Conservation (phyloP, 2,797 vertebrate genomes). For the Prunella strophiata region DNA sequence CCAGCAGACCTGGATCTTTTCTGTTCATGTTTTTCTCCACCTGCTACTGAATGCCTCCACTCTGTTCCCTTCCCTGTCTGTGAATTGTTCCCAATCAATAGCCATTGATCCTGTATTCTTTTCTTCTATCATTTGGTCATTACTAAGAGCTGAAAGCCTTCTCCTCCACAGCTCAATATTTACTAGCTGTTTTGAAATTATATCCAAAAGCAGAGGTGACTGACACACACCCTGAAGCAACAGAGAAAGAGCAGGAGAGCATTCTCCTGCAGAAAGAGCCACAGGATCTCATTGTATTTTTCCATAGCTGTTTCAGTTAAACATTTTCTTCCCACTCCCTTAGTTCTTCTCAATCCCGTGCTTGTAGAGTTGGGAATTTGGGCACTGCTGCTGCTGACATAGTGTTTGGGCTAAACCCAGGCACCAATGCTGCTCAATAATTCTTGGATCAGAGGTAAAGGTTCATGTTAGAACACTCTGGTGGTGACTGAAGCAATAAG, state of each 20-base stretch:
- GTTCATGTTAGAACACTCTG: not conserved
- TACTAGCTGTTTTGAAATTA: not conserved
- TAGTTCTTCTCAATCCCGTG: not conserved
- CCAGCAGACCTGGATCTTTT: not conserved
- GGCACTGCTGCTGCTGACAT: not conserved
- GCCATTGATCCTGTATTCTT: not conserved
- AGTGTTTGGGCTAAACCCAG: not conserved
- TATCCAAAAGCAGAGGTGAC: not conserved
- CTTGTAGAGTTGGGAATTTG: not conserved
- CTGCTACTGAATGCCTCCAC: not conserved
- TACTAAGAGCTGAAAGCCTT: not conserved
- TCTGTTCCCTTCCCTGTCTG: not conserved
- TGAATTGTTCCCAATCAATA: not conserved
- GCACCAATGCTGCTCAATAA: not conserved
- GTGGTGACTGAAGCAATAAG: not conserved
- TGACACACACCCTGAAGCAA: not conserved
- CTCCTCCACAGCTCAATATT: not conserved
- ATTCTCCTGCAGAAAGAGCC: not conserved
- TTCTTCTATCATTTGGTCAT: not conserved
- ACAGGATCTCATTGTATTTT: not conserved
- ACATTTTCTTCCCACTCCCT: not conserved
- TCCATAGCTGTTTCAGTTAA: not conserved
- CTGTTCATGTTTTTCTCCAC: not conserved
- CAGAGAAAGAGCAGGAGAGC: not conserved
- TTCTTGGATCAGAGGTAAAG: not conserved